These are phyloP conservation scores for Neogobius melanostomus DNA, from an alignment of 2,113 vertebrate genomes.

Conservation along the genomic window DNA sequence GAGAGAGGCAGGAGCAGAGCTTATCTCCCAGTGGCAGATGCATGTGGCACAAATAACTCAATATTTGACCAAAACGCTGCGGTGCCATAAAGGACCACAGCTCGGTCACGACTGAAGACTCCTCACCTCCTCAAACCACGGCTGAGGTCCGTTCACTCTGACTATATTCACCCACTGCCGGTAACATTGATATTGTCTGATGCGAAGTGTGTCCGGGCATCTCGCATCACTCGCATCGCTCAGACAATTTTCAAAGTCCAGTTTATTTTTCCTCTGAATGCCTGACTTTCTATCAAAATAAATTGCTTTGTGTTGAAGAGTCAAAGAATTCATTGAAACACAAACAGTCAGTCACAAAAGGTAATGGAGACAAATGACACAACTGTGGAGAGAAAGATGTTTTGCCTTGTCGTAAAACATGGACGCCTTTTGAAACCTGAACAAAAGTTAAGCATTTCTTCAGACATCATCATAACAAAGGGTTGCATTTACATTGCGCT, in stretches of 20 bases:
- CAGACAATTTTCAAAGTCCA: not conserved
- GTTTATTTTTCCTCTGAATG: not conserved
- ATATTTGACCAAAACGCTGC: slow-evolving; percentile 1
- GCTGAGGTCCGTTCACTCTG: not conserved
- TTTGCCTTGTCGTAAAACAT: too few species aligned
- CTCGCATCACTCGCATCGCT: not conserved
- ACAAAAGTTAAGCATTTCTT: too few species aligned
- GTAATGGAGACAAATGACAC: not conserved
- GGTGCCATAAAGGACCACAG: not conserved
- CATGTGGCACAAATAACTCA: slow-evolving; percentile 5
- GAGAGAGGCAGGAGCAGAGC: not conserved
- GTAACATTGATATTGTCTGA: not conserved
- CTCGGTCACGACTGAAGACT: not conserved
- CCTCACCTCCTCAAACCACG: not conserved
- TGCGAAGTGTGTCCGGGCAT: not conserved
- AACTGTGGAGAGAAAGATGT: too few species aligned
- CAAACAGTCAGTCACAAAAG: not conserved
- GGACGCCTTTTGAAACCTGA: too few species aligned
- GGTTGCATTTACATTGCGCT: too few species aligned
- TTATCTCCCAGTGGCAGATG: slow-evolving; percentile 6
- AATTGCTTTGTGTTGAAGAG: not conserved
- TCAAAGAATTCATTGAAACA: not conserved
- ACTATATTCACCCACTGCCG: not conserved
- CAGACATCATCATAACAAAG: too few species aligned
- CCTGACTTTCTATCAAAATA: not conserved